phyloP scores from a whole-genome alignment of 2,113 vertebrate genomes.

The Zosterops lateralis region DNA sequence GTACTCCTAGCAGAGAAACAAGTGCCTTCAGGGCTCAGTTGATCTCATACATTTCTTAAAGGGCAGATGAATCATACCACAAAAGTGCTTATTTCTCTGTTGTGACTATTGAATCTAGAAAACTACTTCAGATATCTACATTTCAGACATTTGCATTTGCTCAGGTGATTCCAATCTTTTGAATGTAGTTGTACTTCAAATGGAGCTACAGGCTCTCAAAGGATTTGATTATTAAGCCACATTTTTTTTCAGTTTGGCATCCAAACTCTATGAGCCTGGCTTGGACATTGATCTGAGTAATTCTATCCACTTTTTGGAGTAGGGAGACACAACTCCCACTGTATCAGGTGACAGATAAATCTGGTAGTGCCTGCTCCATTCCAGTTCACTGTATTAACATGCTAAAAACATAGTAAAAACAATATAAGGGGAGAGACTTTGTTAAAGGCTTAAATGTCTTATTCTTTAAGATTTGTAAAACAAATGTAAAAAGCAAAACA shows the following conservation, averaged over 20 bases:
- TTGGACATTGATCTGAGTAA: background rate
- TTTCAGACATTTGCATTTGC: background rate
- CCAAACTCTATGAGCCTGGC: background rate
- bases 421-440: background rate
- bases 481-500: background rate
- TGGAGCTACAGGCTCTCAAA: background rate
- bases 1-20: background rate
- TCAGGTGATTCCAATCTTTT: background rate
- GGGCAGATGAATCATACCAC: slow-evolving; percentile 4
- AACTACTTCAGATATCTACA: background rate
- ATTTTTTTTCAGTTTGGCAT: background rate
- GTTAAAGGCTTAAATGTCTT: background rate
- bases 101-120: background rate
- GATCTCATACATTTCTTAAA: background rate
- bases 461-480: background rate
- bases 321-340: background rate
- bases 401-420: background rate
- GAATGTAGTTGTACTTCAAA: background rate
- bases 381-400: background rate
- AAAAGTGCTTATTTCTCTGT: background rate
- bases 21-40: background rate
- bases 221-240: background rate
- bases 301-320: background rate
- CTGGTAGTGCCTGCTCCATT: background rate
- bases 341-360: background rate